phyloP scores from a whole-genome alignment of 2,888 invertebrate species.

The Drosophila phalerata region DNA sequence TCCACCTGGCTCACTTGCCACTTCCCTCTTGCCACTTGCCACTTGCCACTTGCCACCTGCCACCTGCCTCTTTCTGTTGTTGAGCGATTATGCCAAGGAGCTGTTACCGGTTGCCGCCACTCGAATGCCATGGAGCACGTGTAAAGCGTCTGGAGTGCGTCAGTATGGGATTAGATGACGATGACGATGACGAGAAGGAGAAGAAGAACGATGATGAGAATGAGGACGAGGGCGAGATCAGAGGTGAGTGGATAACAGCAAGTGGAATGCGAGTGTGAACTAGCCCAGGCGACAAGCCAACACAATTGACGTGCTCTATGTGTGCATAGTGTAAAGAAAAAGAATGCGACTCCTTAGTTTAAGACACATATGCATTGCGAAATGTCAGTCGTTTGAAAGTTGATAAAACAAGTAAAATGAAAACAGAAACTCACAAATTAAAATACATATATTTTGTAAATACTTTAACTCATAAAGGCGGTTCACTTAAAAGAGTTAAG shows the following conservation, averaged over 20 bases:
- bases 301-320: constrained; percentile 43
- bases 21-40: neutral
- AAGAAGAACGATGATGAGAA: neutral
- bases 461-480: neutral
- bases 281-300: constrained; percentile 59
- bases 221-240: constrained; percentile 1
- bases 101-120: constrained; percentile 68
- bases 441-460: constrained; percentile 3
- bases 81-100: constrained; percentile 80
- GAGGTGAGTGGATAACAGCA: constrained; percentile 31
- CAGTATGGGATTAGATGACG: constrained; percentile 72
- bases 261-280: constrained; percentile 62
- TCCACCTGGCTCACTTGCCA: constrained; percentile 18
- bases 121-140: constrained; percentile 75
- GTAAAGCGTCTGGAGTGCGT: constrained; percentile 79
- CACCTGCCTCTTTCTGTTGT: constrained; percentile 50
- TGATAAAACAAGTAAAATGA: constrained; percentile 24
- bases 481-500: neutral
- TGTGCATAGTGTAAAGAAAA: neutral
- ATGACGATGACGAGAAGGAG: constrained; percentile 7
- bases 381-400: constrained; percentile 32
- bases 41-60: constrained; percentile 13
- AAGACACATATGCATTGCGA: constrained; percentile 40
- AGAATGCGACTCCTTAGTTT: constrained; percentile 22
- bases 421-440: constrained; percentile 10